Conservation (phyloP, 2,113 vertebrate genomes). For the Pao palembangensis region DNA sequence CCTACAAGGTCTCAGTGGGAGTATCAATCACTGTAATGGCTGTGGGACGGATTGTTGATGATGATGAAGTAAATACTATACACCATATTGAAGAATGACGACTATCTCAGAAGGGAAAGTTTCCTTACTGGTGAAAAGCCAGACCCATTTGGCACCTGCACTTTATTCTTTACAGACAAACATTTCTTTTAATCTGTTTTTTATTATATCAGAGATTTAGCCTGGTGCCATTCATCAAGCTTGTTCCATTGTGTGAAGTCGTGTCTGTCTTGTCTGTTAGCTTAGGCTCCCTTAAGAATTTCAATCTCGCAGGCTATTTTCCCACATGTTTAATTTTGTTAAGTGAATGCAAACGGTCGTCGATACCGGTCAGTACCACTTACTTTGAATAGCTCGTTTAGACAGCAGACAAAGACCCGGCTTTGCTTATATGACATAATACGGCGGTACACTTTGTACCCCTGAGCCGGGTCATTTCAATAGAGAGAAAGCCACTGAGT, state of each 20-base stretch:
- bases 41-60: conserved; percentile 63
- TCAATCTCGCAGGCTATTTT: conserved; percentile 54
- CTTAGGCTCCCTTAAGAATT: conserved; percentile 35
- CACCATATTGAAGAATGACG: conserved; percentile 52
- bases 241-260: not conserved
- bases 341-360: conserved; percentile 67
- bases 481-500: conserved; percentile 75
- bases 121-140: conserved; percentile 20
- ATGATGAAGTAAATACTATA: conserved; percentile 66
- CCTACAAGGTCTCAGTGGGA: conserved; percentile 50
- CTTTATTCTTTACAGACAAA: not conserved
- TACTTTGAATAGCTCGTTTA: conserved; percentile 61
- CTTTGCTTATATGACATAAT: conserved; percentile 68
- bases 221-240: not conserved
- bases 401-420: conserved; percentile 55
- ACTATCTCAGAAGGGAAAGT: conserved; percentile 45
- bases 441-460: conserved; percentile 61
- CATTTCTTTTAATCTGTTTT: not conserved
- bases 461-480: conserved; percentile 66
- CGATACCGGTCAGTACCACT: conserved; percentile 67
- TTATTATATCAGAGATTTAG: not conserved
- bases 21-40: conserved; percentile 69
- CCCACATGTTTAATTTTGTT: conserved; percentile 72
- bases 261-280: not conserved
- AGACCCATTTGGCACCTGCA: not conserved